phyloP scores from a whole-genome alignment of 2,888 invertebrate species.

The Marronus borbonicus region DNA sequence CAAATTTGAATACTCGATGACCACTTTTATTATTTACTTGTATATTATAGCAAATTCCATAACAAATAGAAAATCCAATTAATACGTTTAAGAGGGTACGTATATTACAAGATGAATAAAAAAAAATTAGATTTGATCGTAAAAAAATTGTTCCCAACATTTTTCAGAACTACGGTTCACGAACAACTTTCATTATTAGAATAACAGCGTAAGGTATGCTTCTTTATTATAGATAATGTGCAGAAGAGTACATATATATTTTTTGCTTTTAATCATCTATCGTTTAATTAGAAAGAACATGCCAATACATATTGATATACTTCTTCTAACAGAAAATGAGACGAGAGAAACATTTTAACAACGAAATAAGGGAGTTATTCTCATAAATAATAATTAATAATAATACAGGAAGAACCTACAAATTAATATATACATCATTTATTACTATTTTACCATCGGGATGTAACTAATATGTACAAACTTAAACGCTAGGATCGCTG shows the following conservation, averaged over 20 bases:
- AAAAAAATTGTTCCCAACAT: conserved; percentile 15
- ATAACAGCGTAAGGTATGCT: background rate
- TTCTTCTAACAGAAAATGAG: background rate
- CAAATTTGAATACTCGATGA: background rate
- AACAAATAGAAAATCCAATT: conserved; percentile 12
- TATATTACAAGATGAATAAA: conserved; percentile 11
- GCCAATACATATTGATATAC: background rate
- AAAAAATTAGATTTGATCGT: conserved; percentile 2
- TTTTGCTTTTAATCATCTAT: background rate
- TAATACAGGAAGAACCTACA: conserved; percentile 35
- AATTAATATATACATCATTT: conserved; percentile 52
- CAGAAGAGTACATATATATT: background rate
- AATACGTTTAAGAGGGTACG: conserved; percentile 15
- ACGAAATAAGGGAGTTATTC: conserved; percentile 22
- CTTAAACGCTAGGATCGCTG: conserved; percentile 54
- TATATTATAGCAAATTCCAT: conserved; percentile 15
- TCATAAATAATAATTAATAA: conserved; percentile 35
- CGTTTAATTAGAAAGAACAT: background rate
- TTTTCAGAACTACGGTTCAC: background rate
- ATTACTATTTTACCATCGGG: conserved; percentile 22
- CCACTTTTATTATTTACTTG: conserved; percentile 12
- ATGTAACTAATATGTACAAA: conserved; percentile 55
- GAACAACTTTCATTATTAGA: background rate
- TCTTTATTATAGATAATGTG: background rate
- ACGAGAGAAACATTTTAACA: conserved; percentile 22